Conservation (phyloP, 1,140 invertebrate species). For the Procambarus clarkii region DNA sequence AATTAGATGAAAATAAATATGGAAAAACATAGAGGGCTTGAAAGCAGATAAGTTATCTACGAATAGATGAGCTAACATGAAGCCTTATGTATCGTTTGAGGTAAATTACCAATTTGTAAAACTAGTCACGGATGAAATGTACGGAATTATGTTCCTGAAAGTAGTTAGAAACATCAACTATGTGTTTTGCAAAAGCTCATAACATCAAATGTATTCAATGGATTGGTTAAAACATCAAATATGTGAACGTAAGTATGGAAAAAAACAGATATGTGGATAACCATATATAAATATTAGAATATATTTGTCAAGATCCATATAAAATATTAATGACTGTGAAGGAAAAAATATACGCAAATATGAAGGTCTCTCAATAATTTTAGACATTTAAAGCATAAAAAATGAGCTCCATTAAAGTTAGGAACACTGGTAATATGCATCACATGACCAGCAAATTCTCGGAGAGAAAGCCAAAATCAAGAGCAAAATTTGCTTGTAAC, state of each 20-base stretch:
- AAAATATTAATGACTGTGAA: too few relatives aligned
- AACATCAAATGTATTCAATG: not conserved
- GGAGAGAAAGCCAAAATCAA: too few relatives aligned
- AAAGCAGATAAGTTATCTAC: not conserved
- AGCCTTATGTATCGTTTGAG: not conserved
- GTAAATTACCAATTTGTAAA: not conserved
- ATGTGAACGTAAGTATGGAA: not conserved
- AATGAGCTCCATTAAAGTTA: too few relatives aligned
- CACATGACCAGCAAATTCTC: too few relatives aligned
- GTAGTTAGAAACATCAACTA: constrained; percentile 11
- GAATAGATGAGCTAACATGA: not conserved
- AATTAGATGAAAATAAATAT: not conserved
- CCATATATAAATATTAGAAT: too few relatives aligned
- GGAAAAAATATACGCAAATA: too few relatives aligned
- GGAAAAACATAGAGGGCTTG: not conserved
- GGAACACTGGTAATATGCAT: too few relatives aligned
- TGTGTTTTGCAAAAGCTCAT: not conserved
- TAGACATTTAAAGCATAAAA: too few relatives aligned
- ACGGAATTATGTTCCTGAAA: not conserved
- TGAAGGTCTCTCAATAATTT: too few relatives aligned
- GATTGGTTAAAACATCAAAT: not conserved
- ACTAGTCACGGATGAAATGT: not conserved
- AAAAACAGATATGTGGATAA: not conserved
- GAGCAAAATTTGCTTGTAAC: not conserved
- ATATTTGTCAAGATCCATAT: too few relatives aligned